These are phyloP conservation scores for Daboia siamensis DNA, from an alignment of 2,113 vertebrate species.

Conservation along the genomic window DNA sequence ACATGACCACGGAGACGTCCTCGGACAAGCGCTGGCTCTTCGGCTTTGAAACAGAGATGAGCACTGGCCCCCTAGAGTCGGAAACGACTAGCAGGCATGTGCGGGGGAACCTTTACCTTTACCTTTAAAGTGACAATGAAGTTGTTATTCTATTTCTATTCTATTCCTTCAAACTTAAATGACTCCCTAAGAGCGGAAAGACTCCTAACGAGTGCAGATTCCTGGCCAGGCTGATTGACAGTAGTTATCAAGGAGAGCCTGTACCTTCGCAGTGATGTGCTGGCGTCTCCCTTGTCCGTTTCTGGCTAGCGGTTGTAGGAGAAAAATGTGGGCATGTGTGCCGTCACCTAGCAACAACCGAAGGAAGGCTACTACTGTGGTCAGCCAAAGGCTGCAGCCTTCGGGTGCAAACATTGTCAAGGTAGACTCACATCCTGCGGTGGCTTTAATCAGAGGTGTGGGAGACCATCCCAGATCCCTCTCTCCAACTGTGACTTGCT, in stretches of 20 bases:
- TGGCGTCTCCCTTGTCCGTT: background rate
- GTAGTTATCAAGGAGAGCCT: too few species aligned
- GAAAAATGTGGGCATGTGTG: background rate
- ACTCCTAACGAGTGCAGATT: background rate
- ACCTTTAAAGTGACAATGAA: too few species aligned
- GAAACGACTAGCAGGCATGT: too few species aligned
- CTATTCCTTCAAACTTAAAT: background rate
- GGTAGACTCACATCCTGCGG: too few species aligned
- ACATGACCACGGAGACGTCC: too few species aligned
- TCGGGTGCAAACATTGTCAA: background rate
- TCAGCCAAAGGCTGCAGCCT: background rate
- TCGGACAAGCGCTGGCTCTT: too few species aligned
- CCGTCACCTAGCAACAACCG: conserved; percentile 6
- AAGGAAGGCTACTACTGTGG: background rate
- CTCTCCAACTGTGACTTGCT: background rate
- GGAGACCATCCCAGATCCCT: background rate
- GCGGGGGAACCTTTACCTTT: too few species aligned
- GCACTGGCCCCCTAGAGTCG: too few species aligned
- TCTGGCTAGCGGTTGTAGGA: background rate
- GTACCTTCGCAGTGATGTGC: background rate
- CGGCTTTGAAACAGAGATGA: too few species aligned
- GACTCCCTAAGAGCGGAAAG: background rate
- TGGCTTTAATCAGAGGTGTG: background rate
- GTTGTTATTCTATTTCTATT: too few species aligned
- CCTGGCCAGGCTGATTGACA: background rate